A percentile compares a stretch with the other conserved stretches of the same genome.
Evolutionary conservation across 1,140 invertebrate genomes (phyloP).

Genomic region (Anthonomus grandis): DNA sequence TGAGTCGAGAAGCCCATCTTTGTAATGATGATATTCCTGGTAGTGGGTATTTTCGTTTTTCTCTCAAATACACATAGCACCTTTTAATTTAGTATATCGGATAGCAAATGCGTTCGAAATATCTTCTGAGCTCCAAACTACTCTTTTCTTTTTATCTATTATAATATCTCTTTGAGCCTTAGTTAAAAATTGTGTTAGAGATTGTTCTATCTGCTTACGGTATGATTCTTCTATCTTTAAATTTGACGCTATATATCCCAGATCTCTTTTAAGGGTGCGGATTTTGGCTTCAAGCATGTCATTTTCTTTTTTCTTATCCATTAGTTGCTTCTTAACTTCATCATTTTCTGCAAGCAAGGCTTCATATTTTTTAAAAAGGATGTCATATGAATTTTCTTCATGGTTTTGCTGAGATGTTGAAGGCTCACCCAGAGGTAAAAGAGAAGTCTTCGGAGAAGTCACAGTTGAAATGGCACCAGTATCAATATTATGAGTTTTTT

Average conservation of each 20-base stretch:
- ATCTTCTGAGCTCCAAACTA: background rate
- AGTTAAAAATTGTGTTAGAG: too few species aligned
- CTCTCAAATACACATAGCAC: slow-evolving; percentile 17
- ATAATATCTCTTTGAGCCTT: too few species aligned
- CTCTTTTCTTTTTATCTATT: background rate
- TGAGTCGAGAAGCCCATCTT: slow-evolving; percentile 26
- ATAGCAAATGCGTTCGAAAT: slow-evolving; percentile 23
- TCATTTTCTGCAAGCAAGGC: background rate
- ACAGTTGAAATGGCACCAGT: background rate
- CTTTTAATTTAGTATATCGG: slow-evolving; percentile 27
- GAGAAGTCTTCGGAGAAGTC: too few species aligned
- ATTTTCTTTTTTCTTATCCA: background rate
- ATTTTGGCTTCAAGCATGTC: background rate
- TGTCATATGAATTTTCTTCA: background rate
- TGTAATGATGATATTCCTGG: background rate
- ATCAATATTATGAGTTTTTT: background rate
- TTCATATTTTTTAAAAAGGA: background rate
- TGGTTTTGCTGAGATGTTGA: background rate
- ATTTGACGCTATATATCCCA: too few species aligned
- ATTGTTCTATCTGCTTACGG: background rate
- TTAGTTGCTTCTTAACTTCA: too few species aligned
- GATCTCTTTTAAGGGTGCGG: background rate
- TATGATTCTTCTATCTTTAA: background rate
- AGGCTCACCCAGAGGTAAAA: background rate
- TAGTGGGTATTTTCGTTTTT: background rate